Conservation (phyloP, 2,113 vertebrate genomes). For the Eulemur rufifrons region DNA sequence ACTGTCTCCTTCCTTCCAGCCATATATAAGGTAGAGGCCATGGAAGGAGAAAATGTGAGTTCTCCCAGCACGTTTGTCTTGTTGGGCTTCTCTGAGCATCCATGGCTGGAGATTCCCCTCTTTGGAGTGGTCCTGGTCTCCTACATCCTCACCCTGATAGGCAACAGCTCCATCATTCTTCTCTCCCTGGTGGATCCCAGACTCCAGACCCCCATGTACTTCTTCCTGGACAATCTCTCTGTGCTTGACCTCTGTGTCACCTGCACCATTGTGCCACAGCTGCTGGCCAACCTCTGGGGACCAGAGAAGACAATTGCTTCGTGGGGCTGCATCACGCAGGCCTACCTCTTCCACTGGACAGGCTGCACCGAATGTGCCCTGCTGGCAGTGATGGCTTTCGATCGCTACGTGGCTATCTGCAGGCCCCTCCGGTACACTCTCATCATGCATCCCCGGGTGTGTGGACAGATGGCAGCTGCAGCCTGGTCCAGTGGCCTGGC, state of each 20-base stretch:
- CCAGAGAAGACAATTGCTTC: neutral
- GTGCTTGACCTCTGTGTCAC: slow-evolving; percentile 41
- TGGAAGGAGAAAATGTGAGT: neutral
- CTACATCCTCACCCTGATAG: slow-evolving; percentile 7
- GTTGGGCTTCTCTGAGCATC: slow-evolving; percentile 43
- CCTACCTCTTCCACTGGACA: slow-evolving; percentile 20
- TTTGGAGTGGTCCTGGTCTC: neutral
- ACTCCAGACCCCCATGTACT: slow-evolving; percentile 65
- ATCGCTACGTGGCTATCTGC: neutral
- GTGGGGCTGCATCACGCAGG: slow-evolving; percentile 25
- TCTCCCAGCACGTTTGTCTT: neutral
- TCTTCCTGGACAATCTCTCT: slow-evolving; percentile 60
- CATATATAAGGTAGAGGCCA: neutral
- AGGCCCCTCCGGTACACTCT: neutral
- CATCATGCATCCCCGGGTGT: slow-evolving; percentile 2
- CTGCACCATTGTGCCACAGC: neutral
- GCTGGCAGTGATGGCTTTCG: neutral
- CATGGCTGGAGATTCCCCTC: neutral
- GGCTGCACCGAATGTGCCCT: neutral
- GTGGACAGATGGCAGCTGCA: neutral
- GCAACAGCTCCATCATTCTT: slow-evolving; percentile 57
- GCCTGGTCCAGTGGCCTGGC: slow-evolving; percentile 45
- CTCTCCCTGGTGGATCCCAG: neutral
- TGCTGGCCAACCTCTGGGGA: slow-evolving; percentile 25
- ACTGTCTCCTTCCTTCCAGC: neutral